A percentile compares a stretch with the other conserved stretches of the same genome.
Conservation (phyloP, 2,797 vertebrate species). For the Siniperca undulata region DNA sequence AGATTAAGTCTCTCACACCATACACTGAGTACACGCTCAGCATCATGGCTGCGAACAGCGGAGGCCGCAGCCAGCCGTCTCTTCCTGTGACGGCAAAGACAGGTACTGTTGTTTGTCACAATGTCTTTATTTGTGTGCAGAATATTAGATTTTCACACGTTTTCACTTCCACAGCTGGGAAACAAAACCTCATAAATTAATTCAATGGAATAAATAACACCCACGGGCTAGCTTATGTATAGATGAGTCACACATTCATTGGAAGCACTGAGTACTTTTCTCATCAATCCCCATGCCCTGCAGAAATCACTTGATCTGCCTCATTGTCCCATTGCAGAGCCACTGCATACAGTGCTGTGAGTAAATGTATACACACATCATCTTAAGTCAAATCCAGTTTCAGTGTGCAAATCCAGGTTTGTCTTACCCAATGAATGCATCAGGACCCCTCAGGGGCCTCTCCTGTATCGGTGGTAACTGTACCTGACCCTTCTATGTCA, state of each 20-base stretch:
- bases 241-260: slow-evolving; percentile 52
- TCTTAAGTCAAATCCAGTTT: slow-evolving; percentile 3
- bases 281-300: slow-evolving; percentile 29
- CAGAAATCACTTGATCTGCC: slow-evolving; percentile 62
- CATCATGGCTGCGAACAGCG: slow-evolving; percentile 85
- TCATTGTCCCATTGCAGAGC: slow-evolving; percentile 45
- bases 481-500: slow-evolving; percentile 53
- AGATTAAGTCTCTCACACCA: slow-evolving; percentile 85
- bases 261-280: slow-evolving; percentile 54
- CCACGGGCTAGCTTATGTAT: slow-evolving; percentile 2
- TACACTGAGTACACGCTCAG: slow-evolving; percentile 90
- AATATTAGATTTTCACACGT: neutral
- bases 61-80: slow-evolving; percentile 90
- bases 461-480: slow-evolving; percentile 58
- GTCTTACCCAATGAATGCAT: slow-evolving; percentile 39
- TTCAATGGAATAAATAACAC: neutral
- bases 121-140: neutral
- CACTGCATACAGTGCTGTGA: neutral
- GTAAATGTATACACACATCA: slow-evolving; percentile 4
- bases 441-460: slow-evolving; percentile 41
- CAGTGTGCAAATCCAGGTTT: slow-evolving; percentile 33
- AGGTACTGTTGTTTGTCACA: slow-evolving; percentile 81
- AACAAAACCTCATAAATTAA: neutral
- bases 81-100: slow-evolving; percentile 87
- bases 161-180: neutral